Evolutionary conservation across 2,797 vertebrate species (phyloP), one percentile per base, ranked within the genome.

Genomic region (Buphagus erythrorhynchus): DNA sequence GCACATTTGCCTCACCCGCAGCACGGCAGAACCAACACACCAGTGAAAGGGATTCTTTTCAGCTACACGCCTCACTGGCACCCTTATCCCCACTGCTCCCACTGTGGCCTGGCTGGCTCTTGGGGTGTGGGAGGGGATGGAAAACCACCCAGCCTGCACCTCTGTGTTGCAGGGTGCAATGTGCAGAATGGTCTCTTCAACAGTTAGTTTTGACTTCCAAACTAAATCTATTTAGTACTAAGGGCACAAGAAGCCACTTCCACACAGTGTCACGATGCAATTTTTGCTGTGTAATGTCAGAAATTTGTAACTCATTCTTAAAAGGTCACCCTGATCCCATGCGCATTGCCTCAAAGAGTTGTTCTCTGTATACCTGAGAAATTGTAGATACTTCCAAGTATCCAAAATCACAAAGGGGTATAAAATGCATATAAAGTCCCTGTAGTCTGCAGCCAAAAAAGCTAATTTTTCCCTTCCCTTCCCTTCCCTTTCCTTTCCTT

Each of bases 31-130:
- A 92, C 72, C 83, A 93, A 86, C 82, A 86, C 1, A 0, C 6
- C 65, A 40, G 58, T 65, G 85, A 93, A 91, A 93, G 28, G 79
- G 91, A 97, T 97, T 97, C 95, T 97, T 96, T 97, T 95, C 96
- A 94, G 91, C 95, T 95, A 97, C 93, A 94, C 9, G 83, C 95
- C 78, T 96, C 92, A 43, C 40, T 3, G 2, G 72, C 94, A 69
- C 51, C 0, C 1, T 65, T 82, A 81, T 69, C 22, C 4, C 31
- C 6, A 5, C 26, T 46, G 90, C 33, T 90, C 43, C 77, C 2
- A 10, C 71, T 7, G 5, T 1, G 4, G 58, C 19, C 0, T 31
- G 33, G 55, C 59, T 0, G 2, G 16, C 75, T 40, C 55, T 78
- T 4, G 8, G 36, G 40, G 4, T 61, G 22, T 5, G 29, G 58